A percentile compares a stretch with the other conserved stretches of the same genome.
Conservation (phyloP, 1,140 invertebrate genomes). For the Drosophila parvula region DNA sequence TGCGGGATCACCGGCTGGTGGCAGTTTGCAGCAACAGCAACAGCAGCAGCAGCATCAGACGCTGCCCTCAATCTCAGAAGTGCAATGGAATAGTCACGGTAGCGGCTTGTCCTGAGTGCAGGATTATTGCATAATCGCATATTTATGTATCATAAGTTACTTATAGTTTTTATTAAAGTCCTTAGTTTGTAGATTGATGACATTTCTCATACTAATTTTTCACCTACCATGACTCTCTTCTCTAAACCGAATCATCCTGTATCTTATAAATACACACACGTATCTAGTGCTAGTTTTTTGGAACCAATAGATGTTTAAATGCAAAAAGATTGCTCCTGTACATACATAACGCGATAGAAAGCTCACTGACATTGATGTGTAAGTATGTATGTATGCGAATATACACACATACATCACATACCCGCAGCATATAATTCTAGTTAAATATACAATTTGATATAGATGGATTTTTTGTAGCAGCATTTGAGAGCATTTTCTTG, state of each 20-base stretch:
- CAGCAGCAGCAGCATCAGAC: slow-evolving; percentile 84
- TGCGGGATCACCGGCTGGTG: slow-evolving; percentile 64
- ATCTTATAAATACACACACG: slow-evolving; percentile 3
- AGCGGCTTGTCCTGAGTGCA: slow-evolving; percentile 84
- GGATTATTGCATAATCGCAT: slow-evolving; percentile 71
- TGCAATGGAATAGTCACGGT: slow-evolving; percentile 87
- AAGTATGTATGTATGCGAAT: slow-evolving; percentile 15
- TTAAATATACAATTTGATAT: slow-evolving; percentile 65
- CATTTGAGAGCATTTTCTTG: slow-evolving; percentile 17
- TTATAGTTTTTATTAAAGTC: slow-evolving; percentile 60
- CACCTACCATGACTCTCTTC: slow-evolving; percentile 24
- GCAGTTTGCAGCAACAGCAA: slow-evolving; percentile 59
- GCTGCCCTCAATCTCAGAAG: slow-evolving; percentile 86
- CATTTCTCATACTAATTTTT: slow-evolving; percentile 44
- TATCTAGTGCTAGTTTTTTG: slow-evolving; percentile 60
- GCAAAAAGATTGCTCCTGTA: slow-evolving; percentile 51
- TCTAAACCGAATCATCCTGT: slow-evolving; percentile 37
- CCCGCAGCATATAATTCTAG: slow-evolving; percentile 56
- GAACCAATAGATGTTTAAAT: slow-evolving; percentile 76
- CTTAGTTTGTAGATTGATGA: slow-evolving; percentile 53
- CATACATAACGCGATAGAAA: slow-evolving; percentile 67
- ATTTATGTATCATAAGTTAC: slow-evolving; percentile 74
- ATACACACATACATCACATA: slow-evolving; percentile 40
- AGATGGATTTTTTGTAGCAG: slow-evolving; percentile 50
- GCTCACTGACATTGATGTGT: slow-evolving; percentile 58